Conservation (phyloP, 2,888 invertebrate genomes). For the Liposcelis brunnea region DNA sequence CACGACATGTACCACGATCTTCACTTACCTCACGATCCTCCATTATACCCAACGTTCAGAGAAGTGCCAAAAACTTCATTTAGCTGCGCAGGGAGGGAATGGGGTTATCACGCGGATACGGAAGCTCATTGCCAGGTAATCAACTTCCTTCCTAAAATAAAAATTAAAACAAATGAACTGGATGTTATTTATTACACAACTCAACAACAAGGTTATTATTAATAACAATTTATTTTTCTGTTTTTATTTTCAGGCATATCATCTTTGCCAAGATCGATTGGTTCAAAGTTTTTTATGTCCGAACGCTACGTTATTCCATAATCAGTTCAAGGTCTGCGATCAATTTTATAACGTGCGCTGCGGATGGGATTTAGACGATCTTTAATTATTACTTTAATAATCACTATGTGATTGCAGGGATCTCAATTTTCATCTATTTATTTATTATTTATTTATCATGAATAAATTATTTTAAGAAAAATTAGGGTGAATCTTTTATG, state of each 20-base stretch:
- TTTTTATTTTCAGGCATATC: conserved; percentile 34
- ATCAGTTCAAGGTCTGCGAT: conserved; percentile 49
- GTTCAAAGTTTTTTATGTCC: conserved; percentile 41
- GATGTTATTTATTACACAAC: conserved; percentile 1
- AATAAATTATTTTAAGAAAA: too few species aligned
- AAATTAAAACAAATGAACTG: background rate
- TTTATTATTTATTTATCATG: too few species aligned
- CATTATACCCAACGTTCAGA: conserved; percentile 34
- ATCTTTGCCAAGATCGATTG: conserved; percentile 36
- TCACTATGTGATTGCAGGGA: too few species aligned
- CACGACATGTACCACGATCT: conserved; percentile 37
- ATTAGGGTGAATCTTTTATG: too few species aligned
- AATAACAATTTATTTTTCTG: conserved; percentile 5
- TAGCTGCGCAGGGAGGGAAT: conserved; percentile 31
- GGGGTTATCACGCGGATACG: conserved; percentile 28
- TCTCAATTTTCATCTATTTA: too few species aligned
- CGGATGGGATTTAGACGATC: conserved; percentile 39
- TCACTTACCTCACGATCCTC: conserved; percentile 37
- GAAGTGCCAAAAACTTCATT: conserved; percentile 29
- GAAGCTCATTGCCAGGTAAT: conserved; percentile 34
- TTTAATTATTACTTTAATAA: too few species aligned
- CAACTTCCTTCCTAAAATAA: too few species aligned
- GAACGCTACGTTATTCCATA: conserved; percentile 47
- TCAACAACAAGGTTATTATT: background rate
- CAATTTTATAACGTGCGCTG: conserved; percentile 49